A percentile compares a stretch with the other conserved stretches of the same genome.
phyloP scores from a whole-genome alignment of 2,888 invertebrate genomes.

The Molorchus minor region DNA sequence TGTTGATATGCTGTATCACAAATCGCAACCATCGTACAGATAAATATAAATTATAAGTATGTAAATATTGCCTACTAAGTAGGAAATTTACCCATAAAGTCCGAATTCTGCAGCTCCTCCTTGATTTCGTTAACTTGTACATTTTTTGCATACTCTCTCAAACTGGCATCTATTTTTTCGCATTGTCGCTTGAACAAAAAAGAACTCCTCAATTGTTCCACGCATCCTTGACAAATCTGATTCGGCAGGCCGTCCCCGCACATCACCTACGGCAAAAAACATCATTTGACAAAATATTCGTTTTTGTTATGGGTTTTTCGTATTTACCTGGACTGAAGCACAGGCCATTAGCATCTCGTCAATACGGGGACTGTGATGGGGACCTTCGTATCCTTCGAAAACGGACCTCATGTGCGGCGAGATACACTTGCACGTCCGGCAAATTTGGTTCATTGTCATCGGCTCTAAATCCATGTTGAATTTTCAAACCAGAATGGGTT shows the following conservation, averaged over 20 bases:
- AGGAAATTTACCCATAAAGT: conserved; percentile 47
- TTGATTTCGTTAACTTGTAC: conserved; percentile 52
- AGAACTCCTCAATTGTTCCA: conserved; percentile 55
- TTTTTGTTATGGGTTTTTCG: conserved; percentile 9
- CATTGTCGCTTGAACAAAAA: conserved; percentile 59
- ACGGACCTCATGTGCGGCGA: conserved; percentile 56
- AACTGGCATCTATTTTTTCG: conserved; percentile 55
- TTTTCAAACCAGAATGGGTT: conserved; percentile 28
- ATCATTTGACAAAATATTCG: conserved; percentile 13
- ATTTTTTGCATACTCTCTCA: conserved; percentile 55
- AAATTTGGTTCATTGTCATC: conserved; percentile 57
- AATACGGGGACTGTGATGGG: conserved; percentile 59
- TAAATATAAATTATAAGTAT: no score
- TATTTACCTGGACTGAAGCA: conserved; percentile 61
- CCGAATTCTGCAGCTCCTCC: conserved; percentile 51
- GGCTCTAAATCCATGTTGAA: conserved; percentile 53
- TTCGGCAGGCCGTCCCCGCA: conserved; percentile 58
- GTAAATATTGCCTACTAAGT: not conserved
- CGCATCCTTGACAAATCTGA: conserved; percentile 58
- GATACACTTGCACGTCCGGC: conserved; percentile 60
- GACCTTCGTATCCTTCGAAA: conserved; percentile 55
- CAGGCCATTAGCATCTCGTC: conserved; percentile 65
- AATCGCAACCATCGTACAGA: no score
- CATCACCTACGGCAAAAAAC: conserved; percentile 53
- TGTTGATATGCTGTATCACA: no score